These are phyloP conservation scores for Aegotheles bennettii DNA, from an alignment of 2,113 vertebrate species.

Conservation along the genomic window DNA sequence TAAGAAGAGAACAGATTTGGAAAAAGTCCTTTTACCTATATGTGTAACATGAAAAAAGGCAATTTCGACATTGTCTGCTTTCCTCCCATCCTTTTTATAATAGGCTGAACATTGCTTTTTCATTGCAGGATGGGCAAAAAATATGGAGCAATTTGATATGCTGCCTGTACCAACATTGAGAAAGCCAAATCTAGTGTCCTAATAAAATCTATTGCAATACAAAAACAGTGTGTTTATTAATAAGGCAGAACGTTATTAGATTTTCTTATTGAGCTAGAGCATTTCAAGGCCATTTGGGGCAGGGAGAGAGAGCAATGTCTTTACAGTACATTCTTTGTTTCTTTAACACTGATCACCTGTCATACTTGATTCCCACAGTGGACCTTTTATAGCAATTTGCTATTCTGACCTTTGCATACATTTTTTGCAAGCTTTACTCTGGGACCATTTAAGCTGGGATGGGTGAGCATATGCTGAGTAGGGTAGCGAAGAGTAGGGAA, in stretches of 20 bases:
- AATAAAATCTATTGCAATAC: conserved; percentile 2
- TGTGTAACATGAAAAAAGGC: neutral
- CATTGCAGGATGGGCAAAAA: neutral
- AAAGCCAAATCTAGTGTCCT: neutral
- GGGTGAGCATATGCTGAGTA: conserved; percentile 6
- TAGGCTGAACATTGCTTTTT: neutral
- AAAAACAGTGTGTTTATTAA: conserved; percentile 48
- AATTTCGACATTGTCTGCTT: neutral
- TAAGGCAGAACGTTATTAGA: conserved; percentile 30
- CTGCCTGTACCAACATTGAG: neutral
- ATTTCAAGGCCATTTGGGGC: conserved; percentile 13
- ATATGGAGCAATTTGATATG: neutral
- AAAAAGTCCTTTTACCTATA: neutral
- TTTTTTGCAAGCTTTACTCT: conserved; percentile 56
- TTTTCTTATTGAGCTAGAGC: conserved; percentile 24
- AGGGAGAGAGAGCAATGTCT: neutral
- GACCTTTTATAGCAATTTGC: conserved; percentile 55
- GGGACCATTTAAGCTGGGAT: conserved; percentile 1
- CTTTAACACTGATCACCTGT: conserved; percentile 62
- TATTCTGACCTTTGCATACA: conserved; percentile 56
- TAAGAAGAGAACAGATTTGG: neutral
- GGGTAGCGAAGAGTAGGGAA: neutral
- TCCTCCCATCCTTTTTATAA: neutral
- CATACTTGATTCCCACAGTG: conserved; percentile 57
- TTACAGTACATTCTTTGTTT: conserved; percentile 63